Evolutionary conservation across 2,888 invertebrate genomes (phyloP).

Genomic region (Quadroppia sp.): DNA sequence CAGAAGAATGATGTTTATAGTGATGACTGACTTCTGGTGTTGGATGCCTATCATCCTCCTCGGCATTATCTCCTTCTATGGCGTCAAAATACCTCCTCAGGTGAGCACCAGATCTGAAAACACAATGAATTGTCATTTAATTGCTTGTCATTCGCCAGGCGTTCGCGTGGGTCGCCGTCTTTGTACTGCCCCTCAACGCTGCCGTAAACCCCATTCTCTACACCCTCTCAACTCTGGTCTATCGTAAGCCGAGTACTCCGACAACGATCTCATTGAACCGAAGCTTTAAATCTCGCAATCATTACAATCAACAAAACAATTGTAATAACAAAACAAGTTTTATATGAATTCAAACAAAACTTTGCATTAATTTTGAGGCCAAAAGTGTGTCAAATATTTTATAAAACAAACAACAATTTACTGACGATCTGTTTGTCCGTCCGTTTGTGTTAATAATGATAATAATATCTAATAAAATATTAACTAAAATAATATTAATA

Average conservation of each 20-base stretch:
- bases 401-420: neutral
- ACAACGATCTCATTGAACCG: slow-evolving; percentile 24
- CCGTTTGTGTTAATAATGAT: neutral
- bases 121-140: no score
- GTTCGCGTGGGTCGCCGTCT: slow-evolving; percentile 58
- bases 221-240: slow-evolving; percentile 52
- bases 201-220: slow-evolving; percentile 58
- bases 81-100: slow-evolving; percentile 55
- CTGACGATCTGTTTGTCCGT: neutral
- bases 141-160: no score
- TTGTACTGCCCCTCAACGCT: slow-evolving; percentile 57
- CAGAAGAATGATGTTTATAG: slow-evolving; percentile 57
- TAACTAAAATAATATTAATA: neutral
- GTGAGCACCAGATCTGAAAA: slow-evolving; percentile 50
- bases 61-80: slow-evolving; percentile 56
- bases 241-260: slow-evolving; percentile 14
- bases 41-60: slow-evolving; percentile 58
- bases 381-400: slow-evolving; percentile 6
- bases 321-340: slow-evolving; percentile 24
- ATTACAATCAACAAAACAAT: no score
- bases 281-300: slow-evolving; percentile 10
- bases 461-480: neutral
- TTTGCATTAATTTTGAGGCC: neutral
- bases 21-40: slow-evolving; percentile 58
- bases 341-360: neutral